Percentiles rank a stretch among this genome's conserved stretches.
Evolutionary conservation across 2,888 invertebrate genomes (phyloP).

Genomic region (Ectobius pallidus): DNA sequence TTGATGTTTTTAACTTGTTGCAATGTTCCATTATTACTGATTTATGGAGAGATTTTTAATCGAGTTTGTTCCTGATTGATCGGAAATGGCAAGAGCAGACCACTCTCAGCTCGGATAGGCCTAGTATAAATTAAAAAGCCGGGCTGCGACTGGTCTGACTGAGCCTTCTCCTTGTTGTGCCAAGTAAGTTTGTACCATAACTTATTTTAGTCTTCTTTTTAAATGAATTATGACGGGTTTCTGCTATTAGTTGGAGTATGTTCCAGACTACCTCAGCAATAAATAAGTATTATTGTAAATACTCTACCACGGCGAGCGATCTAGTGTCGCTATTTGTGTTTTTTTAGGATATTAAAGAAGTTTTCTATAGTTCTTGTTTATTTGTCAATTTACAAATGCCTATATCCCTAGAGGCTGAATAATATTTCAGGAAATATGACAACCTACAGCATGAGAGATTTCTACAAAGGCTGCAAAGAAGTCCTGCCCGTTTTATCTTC

Average conservation of each 20-base stretch:
- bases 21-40: neutral
- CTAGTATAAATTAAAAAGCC: too few species aligned
- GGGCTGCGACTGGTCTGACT: neutral
- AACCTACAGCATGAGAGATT: too few species aligned
- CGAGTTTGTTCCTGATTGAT: neutral
- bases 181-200: neutral
- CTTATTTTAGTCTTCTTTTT: neutral
- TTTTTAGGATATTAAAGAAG: constrained; percentile 30
- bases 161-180: too few species aligned
- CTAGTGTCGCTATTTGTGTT: constrained; percentile 24
- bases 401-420: too few species aligned
- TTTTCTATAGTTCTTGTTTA: neutral
- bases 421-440: too few species aligned
- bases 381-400: too few species aligned
- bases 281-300: constrained; percentile 29
- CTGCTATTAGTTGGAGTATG: neutral
- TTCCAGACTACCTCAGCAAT: constrained; percentile 35
- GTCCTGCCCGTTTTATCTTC: too few species aligned
- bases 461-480: too few species aligned
- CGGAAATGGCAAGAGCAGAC: neutral
- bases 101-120: neutral
- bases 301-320: neutral
- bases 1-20: constrained; percentile 26
- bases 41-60: constrained; percentile 12
- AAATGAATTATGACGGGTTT: constrained; percentile 7